Conservation (phyloP, 2,888 invertebrate species). For the Ornithoptera alexandrae region DNA sequence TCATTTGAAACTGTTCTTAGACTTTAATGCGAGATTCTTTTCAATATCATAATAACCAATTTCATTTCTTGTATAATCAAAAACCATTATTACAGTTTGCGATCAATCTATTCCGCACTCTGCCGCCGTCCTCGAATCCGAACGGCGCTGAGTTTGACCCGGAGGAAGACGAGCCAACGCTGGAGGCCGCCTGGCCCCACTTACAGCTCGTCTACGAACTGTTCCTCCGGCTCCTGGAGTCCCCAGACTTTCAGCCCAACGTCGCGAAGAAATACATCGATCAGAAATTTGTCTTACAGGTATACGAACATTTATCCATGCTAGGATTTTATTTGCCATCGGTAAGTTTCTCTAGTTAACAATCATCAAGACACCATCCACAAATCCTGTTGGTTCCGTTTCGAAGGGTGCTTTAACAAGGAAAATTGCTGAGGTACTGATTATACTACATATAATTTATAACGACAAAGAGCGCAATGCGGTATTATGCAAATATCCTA, state of each 20-base stretch:
- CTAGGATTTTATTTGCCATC: too few species aligned
- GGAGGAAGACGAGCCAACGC: constrained; percentile 96
- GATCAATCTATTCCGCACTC: constrained; percentile 91
- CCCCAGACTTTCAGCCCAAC: constrained; percentile 94
- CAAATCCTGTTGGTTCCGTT: too few species aligned
- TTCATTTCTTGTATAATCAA: background rate
- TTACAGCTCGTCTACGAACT: constrained; percentile 90
- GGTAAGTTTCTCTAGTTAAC: too few species aligned
- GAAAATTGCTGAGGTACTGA: too few species aligned
- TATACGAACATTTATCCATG: background rate
- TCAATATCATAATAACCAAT: too few species aligned
- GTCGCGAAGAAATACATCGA: constrained; percentile 96
- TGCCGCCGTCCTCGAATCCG: constrained; percentile 92
- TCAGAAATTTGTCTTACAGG: constrained; percentile 96
- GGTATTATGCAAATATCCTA: too few species aligned
- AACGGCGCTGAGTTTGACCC: constrained; percentile 94
- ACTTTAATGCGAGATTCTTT: too few species aligned
- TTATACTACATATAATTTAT: too few species aligned
- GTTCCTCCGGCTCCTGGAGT: constrained; percentile 91
- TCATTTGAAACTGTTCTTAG: too few species aligned
- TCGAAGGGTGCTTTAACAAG: too few species aligned
- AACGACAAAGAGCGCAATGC: too few species aligned
- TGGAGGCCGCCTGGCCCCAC: constrained; percentile 97
- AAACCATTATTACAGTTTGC: constrained; percentile 82
- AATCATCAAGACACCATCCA: too few species aligned